These are phyloP conservation scores for Eilema griseolum DNA, from an alignment of 2,888 invertebrate species.

Conservation along the genomic window DNA sequence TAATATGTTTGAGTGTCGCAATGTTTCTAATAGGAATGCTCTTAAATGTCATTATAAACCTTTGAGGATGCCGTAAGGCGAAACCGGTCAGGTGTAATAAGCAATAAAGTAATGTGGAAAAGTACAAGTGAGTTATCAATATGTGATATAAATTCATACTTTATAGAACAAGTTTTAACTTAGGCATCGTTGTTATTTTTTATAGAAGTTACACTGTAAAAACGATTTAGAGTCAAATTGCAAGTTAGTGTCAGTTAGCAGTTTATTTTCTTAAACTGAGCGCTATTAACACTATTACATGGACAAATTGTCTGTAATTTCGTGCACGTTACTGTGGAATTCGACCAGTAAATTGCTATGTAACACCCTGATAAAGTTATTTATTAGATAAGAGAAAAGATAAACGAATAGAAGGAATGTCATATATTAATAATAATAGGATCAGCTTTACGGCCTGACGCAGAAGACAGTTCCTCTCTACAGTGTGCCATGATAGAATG, in stretches of 20 bases:
- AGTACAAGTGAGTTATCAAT: no score
- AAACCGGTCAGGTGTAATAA: no score
- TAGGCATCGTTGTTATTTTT: background rate
- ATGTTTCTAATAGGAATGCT: no score
- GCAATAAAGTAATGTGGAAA: no score
- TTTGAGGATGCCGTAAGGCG: no score
- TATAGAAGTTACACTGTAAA: background rate
- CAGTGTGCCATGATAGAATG: no score
- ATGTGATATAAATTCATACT: no score
- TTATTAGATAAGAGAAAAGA: background rate
- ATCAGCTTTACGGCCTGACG: background rate
- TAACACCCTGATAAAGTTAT: background rate
- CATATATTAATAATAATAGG: background rate
- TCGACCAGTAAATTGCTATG: constrained; percentile 8
- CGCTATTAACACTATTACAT: constrained; percentile 16
- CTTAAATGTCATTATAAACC: no score
- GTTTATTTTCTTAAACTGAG: constrained; percentile 13
- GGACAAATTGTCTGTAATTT: constrained; percentile 19
- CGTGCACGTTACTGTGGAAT: constrained; percentile 5
- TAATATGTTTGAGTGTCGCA: no score
- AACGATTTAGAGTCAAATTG: background rate
- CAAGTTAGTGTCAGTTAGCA: background rate
- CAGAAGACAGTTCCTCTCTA: no score
- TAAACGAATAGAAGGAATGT: background rate
- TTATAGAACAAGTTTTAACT: background rate